These are phyloP conservation scores for Chalcosyrphus nemorum DNA, from an alignment of 2,888 invertebrate species.

Conservation along the genomic window DNA sequence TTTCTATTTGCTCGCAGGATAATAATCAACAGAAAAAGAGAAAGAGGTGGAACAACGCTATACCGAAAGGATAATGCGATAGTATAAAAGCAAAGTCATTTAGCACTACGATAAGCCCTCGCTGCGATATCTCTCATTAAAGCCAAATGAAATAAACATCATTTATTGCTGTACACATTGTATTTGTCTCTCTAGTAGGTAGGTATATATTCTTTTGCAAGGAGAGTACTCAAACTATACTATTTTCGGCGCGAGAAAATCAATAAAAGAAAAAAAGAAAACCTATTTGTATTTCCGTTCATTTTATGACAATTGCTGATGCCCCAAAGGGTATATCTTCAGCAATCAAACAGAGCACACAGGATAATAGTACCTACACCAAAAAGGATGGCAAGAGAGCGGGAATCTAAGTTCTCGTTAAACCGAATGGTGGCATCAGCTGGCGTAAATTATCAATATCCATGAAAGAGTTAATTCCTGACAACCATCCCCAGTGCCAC, in stretches of 20 bases:
- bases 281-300: slow-evolving; percentile 35
- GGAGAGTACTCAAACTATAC: background rate
- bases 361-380: slow-evolving; percentile 46
- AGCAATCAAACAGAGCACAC: slow-evolving; percentile 66
- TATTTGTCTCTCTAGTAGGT: background rate
- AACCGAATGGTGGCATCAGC: slow-evolving; percentile 59
- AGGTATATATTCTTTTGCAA: background rate
- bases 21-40: slow-evolving; percentile 20
- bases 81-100: slow-evolving; percentile 62
- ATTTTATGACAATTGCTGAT: slow-evolving; percentile 67
- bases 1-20: slow-evolving; percentile 44
- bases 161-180: slow-evolving; percentile 10
- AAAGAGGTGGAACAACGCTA: slow-evolving; percentile 19
- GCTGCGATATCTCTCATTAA: slow-evolving; percentile 52
- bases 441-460: slow-evolving; percentile 69
- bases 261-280: slow-evolving; percentile 14
- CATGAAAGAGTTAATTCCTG: slow-evolving; percentile 69
- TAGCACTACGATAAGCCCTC: slow-evolving; percentile 59
- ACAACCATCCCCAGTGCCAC: background rate
- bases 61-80: too few species aligned
- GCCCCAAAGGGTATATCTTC: slow-evolving; percentile 52
- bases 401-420: slow-evolving; percentile 18
- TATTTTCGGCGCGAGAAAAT: background rate
- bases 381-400: too few species aligned
- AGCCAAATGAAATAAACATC: slow-evolving; percentile 67